phyloP scores from a whole-genome alignment of 2,113 vertebrate genomes.

The Myiagra hebetior region DNA sequence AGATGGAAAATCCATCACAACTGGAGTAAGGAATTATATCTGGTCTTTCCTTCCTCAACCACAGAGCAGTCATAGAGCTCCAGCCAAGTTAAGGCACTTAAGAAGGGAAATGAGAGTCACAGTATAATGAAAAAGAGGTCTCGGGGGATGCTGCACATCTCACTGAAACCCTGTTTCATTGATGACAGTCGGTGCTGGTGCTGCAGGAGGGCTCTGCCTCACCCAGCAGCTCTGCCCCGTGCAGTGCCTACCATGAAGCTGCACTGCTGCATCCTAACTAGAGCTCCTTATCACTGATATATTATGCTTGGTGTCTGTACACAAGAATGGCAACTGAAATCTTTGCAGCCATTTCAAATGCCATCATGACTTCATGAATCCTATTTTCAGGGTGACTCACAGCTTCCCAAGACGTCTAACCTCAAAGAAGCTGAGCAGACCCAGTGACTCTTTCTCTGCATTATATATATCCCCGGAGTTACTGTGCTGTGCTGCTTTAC shows the following conservation, averaged over 20 bases:
- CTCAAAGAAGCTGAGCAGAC: neutral
- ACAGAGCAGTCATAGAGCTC: neutral
- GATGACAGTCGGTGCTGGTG: neutral
- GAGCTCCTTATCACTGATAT: neutral
- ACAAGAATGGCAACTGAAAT: neutral
- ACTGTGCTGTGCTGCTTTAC: neutral
- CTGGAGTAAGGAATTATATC: neutral
- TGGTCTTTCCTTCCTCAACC: neutral
- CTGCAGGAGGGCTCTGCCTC: neutral
- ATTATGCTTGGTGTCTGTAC: fast-evolving
- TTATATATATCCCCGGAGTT: neutral
- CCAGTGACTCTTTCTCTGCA: neutral
- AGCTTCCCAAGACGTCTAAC: neutral
- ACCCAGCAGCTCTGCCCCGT: neutral
- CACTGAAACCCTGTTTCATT: neutral
- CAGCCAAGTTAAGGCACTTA: neutral
- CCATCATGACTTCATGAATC: neutral
- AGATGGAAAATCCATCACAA: neutral
- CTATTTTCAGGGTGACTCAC: neutral
- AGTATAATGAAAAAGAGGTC: neutral
- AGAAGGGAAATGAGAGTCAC: neutral
- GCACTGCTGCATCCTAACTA: neutral
- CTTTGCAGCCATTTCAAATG: neutral
- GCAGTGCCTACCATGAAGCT: neutral
- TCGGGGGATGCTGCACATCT: neutral